Percentiles rank a stretch among this genome's conserved stretches.
Conservation (phyloP, 1,140 invertebrate species). For the Caenorhabditis inopinata region DNA sequence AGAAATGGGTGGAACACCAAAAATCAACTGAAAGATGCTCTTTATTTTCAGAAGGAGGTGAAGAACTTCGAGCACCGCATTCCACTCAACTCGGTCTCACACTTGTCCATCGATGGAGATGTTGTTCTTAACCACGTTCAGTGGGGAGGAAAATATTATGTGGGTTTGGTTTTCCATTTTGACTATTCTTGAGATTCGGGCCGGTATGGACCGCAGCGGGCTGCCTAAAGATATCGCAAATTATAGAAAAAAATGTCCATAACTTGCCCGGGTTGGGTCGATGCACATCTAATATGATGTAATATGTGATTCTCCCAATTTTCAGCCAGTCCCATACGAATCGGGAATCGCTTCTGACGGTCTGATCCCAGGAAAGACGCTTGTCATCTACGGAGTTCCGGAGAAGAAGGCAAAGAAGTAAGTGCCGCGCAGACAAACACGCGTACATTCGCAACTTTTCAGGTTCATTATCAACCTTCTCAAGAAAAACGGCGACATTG, state of each 20-base stretch:
- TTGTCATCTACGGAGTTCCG: constrained; percentile 44
- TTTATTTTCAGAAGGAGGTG: constrained; percentile 49
- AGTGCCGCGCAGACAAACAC: background rate
- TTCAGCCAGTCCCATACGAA: constrained; percentile 49
- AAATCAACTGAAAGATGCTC: background rate
- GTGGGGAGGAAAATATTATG: constrained; percentile 55
- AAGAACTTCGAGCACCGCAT: constrained; percentile 52
- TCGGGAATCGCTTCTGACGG: constrained; percentile 45
- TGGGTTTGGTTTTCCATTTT: too few species aligned
- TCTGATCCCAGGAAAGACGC: constrained; percentile 42
- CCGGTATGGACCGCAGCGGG: too few species aligned
- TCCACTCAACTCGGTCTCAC: constrained; percentile 46
- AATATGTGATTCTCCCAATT: too few species aligned
- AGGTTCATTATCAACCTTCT: constrained; percentile 52
- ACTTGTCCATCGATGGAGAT: constrained; percentile 53
- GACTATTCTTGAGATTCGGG: too few species aligned
- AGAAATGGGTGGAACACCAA: background rate
- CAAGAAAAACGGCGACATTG: constrained; percentile 49
- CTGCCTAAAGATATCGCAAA: too few species aligned
- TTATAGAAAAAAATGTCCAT: too few species aligned
- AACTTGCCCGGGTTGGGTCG: too few species aligned
- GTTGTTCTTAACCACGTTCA: constrained; percentile 50
- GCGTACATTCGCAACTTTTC: background rate
- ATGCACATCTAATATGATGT: background rate
- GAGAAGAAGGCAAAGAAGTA: constrained; percentile 53